Conservation (phyloP, 2,113 vertebrate genomes). For the Phyllostomus hastatus region DNA sequence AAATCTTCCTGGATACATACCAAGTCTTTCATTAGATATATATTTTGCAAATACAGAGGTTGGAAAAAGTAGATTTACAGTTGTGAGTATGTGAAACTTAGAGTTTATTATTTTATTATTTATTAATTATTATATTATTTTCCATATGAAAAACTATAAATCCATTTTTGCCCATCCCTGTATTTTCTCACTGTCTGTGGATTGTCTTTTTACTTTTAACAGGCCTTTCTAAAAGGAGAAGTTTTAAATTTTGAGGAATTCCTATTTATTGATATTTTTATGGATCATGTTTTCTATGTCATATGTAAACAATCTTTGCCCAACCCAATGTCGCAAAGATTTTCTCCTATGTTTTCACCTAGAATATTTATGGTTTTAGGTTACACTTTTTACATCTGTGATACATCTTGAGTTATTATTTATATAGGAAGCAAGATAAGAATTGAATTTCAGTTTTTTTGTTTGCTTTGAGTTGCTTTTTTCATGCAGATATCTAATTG, state of each 20-base stretch:
- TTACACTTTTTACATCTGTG: neutral
- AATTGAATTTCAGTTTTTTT: neutral
- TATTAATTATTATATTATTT: neutral
- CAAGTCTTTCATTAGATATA: neutral
- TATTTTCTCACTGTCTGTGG: neutral
- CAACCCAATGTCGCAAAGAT: neutral
- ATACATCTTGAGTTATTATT: neutral
- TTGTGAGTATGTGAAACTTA: neutral
- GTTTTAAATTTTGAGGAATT: neutral
- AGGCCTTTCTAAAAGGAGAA: neutral
- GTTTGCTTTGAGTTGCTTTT: neutral
- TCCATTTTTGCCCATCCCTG: neutral
- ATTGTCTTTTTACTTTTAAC: neutral
- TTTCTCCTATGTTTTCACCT: neutral
- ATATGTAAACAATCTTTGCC: neutral
- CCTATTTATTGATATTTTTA: neutral
- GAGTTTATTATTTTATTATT: neutral
- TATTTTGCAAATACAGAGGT: neutral
- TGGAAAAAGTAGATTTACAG: neutral
- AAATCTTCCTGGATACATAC: neutral
- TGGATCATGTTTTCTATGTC: neutral
- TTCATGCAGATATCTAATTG: neutral
- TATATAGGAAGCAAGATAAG: neutral
- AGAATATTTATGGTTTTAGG: neutral
- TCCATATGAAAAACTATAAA: neutral